Evolutionary conservation across 2,888 invertebrate species (phyloP), one percentile per base, ranked within the genome.

Genomic region (Parnassius mnemosyne): DNA sequence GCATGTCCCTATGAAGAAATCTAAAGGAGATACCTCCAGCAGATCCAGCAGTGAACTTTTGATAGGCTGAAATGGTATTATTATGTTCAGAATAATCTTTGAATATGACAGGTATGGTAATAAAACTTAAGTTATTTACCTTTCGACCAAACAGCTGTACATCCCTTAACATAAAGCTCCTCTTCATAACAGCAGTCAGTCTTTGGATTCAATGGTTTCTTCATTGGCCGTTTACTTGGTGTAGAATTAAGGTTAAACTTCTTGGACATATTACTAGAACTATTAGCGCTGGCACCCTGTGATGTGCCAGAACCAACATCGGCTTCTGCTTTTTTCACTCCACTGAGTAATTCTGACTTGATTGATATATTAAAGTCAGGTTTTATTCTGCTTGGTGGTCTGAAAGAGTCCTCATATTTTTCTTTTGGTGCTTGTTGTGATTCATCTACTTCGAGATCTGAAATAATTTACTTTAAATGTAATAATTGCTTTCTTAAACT

Each of bases 151-250:
- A 98, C 93, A 3, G 96, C 97, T 16, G 96, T 95, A 76, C 96
- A 94, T 2, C 96, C 97, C 73, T 94, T 95, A 2, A 96, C 94
- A 92, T 97, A 98, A 59, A 98, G 86, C 80, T 98, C 98, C 79
- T 98, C 97, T 83, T 97, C 97, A 79, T 94, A 92, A 74, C 84
- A 85, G 57, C 87, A 79, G 69, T 89, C 90, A 41, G 87, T 87
- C 71, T 87, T 87, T 49, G 81, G 84, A 73, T 90, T 85, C 43
- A 85, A 70, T 0, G 80, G 79, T 61, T 81, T 77, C 54, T 76
- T 71, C 57, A 72, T 83, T 0, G 70, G 67, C 44, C 66, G 71
- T 53, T 72, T 79, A 53, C 65, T 76, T 10, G 74, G 75, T 1
- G 75, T 73, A 1, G 74, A 74, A 61, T 72, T 78, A 9, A 89